A percentile compares a stretch with the other conserved stretches of the same genome.
phyloP scores from a whole-genome alignment of 2,888 invertebrate genomes.

The Geotrupes spiniger region DNA sequence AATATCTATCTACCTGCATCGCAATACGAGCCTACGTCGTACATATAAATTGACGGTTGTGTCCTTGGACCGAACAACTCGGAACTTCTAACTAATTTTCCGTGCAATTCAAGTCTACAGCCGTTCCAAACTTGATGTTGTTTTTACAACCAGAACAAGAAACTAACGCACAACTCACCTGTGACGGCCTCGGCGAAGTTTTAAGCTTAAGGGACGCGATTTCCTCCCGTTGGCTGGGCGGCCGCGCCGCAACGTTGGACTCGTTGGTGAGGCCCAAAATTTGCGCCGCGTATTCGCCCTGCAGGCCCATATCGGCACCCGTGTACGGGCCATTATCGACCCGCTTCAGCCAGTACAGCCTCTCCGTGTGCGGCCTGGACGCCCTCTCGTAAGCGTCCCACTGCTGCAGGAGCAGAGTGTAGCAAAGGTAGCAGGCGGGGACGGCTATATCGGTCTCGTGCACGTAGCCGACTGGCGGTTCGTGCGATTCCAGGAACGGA shows the following conservation, averaged over 20 bases:
- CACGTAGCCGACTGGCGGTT: slow-evolving; percentile 76
- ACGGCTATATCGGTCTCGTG: slow-evolving; percentile 52
- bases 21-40: too few relatives aligned
- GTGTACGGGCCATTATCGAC: slow-evolving; percentile 88
- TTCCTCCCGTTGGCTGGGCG: slow-evolving; percentile 40
- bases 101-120: too few relatives aligned
- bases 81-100: too few relatives aligned
- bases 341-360: slow-evolving; percentile 90
- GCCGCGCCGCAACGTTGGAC: slow-evolving; percentile 27
- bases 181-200: slow-evolving; percentile 40
- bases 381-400: slow-evolving; percentile 89
- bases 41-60: too few relatives aligned
- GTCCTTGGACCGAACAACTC: too few relatives aligned
- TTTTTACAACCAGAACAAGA: too few relatives aligned
- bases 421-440: slow-evolving; percentile 81
- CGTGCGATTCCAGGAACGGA: slow-evolving; percentile 87
- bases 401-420: slow-evolving; percentile 80
- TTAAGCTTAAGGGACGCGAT: slow-evolving; percentile 33
- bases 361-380: slow-evolving; percentile 75
- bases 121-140: too few relatives aligned
- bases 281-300: slow-evolving; percentile 88
- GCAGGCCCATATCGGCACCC: slow-evolving; percentile 80
- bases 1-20: too few relatives aligned
- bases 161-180: slow-evolving; percentile 28
- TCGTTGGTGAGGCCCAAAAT: slow-evolving; percentile 63